Evolutionary conservation across 2,113 vertebrate species (phyloP), one percentile per base, ranked within the genome.

Genomic region (Carassius gibelio): DNA sequence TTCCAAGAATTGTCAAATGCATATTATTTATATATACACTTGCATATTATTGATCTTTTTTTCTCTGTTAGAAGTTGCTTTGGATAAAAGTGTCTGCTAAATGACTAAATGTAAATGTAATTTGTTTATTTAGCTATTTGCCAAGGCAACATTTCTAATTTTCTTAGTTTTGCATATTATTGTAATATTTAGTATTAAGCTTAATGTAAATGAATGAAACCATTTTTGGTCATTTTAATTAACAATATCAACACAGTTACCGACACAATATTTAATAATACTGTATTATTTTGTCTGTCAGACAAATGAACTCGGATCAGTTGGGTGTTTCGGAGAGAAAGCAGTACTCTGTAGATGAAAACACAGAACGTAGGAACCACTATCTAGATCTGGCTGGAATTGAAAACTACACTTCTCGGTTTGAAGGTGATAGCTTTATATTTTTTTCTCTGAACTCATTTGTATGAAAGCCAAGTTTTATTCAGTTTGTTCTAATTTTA

Each of bases 281-380:
- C 52, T 55, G 52, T 55, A 55, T 55, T 19, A 19, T 55, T 55
- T 72, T 19, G 4, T 72, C 30, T 57, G n/a, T 57, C 68, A 88
- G 87, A 80, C 23, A 75, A 57, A 87, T 81, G 61, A 80, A 19
- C 64, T 62, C 10, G 72, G 81, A 3, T 86, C 71, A 81, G 64
- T 8, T 50, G 11, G 68, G 82, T 30, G 48, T 52, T n/a, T 62
- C 82, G 13, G 82, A 71, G 19, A 90, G 55, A 82, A 87, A 86
- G 83, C 93, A 93, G 52, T 96, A 96, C 26, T 96, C 96, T 7
- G 94, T 95, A 21, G 96, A 97, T 86, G 97, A 98, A 93, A 98
- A 98, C 92, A 96, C 95, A 64, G 97, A 98, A 91, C 96, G 97
- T 92, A 96, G 97, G 94, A 98, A 98, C 94, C 97, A 98, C 95